Evolutionary conservation across 2,888 invertebrate species (phyloP).

Genomic region (Choreutis nemorana): DNA sequence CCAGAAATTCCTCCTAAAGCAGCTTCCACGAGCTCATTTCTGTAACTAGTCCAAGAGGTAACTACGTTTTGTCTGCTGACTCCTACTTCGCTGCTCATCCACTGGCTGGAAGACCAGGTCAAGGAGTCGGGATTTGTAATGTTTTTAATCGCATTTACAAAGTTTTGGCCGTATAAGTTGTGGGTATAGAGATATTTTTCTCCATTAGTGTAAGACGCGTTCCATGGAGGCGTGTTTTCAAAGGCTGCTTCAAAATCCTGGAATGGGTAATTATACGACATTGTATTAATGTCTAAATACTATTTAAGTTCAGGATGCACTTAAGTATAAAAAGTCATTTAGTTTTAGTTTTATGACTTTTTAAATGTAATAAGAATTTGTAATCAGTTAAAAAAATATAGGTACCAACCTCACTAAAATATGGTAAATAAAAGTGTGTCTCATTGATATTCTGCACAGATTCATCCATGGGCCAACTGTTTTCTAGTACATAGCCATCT

Average conservation of each 20-base stretch:
- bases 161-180: slow-evolving; percentile 65
- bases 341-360: no score
- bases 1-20: slow-evolving; percentile 60
- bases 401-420: slow-evolving; percentile 53
- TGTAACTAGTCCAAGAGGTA: slow-evolving; percentile 67
- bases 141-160: slow-evolving; percentile 28
- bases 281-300: no score
- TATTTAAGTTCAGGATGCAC: no score
- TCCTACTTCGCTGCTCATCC: slow-evolving; percentile 31
- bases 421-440: slow-evolving; percentile 40
- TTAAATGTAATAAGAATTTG: slow-evolving; percentile 3
- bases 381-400: not conserved
- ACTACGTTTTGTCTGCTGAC: slow-evolving; percentile 58
- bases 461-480: slow-evolving; percentile 64
- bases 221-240: slow-evolving; percentile 59
- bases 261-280: slow-evolving; percentile 22
- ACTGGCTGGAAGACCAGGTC: slow-evolving; percentile 32
- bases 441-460: slow-evolving; percentile 32
- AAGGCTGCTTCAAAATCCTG: slow-evolving; percentile 50
- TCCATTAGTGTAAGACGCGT: slow-evolving; percentile 27
- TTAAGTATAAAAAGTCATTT: no score
- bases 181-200: slow-evolving; percentile 48
- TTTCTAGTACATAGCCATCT: slow-evolving; percentile 56
- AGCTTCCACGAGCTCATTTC: slow-evolving; percentile 49
- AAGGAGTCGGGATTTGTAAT: slow-evolving; percentile 19